Percentiles rank a stretch among this genome's conserved stretches.
phyloP scores from a whole-genome alignment of 2,113 vertebrate species.

The Macrotis lagotis region DNA sequence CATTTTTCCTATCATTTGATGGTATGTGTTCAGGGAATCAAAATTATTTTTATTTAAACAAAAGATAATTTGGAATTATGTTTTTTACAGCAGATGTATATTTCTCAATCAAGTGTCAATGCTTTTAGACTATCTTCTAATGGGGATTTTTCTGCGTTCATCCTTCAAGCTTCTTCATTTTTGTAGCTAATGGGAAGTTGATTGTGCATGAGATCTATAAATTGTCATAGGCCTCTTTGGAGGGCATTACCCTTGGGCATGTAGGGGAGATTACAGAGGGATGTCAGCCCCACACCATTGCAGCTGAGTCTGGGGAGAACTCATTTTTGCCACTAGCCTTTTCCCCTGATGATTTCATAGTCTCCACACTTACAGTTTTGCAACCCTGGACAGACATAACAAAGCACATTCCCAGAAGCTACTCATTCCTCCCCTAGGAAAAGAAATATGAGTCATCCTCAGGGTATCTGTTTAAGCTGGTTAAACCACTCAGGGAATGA shows the following conservation, averaged over 20 bases:
- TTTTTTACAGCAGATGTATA: neutral
- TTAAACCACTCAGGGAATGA: neutral
- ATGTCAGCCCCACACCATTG: neutral
- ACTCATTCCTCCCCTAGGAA: neutral
- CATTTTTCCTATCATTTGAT: neutral
- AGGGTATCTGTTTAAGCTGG: neutral
- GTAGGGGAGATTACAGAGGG: neutral
- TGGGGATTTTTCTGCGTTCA: neutral
- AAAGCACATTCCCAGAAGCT: neutral
- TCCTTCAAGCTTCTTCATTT: neutral
- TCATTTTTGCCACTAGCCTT: neutral
- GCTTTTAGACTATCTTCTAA: neutral
- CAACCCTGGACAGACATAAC: neutral
- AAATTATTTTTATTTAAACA: neutral
- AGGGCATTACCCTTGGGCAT: neutral
- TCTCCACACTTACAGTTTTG: neutral
- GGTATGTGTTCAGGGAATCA: neutral
- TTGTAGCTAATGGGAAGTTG: neutral
- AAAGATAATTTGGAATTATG: neutral
- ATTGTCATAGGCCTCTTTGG: neutral
- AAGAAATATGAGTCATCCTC: neutral
- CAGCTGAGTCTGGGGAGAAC: neutral
- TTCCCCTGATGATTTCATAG: neutral
- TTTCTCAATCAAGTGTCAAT: neutral
- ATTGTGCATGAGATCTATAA: neutral